Evolutionary conservation across 2,797 vertebrate species (phyloP), one percentile per base, ranked within the genome.

Genomic region (Rousettus madagascariensis): DNA sequence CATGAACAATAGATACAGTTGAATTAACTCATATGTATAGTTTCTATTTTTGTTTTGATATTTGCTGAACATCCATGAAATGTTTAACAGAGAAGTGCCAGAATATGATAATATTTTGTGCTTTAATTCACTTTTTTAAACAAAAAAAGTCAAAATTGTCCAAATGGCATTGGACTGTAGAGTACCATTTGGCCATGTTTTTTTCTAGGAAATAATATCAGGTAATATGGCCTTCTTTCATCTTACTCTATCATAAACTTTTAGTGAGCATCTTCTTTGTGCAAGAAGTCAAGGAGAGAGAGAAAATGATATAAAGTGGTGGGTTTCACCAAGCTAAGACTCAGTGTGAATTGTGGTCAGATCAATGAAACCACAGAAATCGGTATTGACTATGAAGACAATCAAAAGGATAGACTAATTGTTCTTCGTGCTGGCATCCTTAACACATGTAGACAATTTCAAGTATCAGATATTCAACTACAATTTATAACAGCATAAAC

Each of bases 361-460:
- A 91, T 96, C 91, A 84, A 93, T 93, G 74, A 94, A 94, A 90
- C 82, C 91, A 92, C 87, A 96, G 36, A 90, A 89, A 41, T 95
- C 59, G 20, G n/a, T 77, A 92, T 36, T 75, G 57, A 77, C 65
- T 79, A 24, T 41, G 36, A 92, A 89, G 41, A 53, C 49, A 94
- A 74, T 72, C 38, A 84, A 83, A 94, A 90, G n/a, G 19, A 85
- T 55, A 46, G 12, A 49, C 83, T 69, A 72, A 66, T 20, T 92
- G 20, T 13, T 46, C 53, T 91, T 87, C 71, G 10, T 33, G 7
- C 33, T 30, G 59, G 6, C 17, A 89, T 22, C 28, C 57, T n/a
- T 46, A 51, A 66, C 41, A 63, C 17, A 24, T n/a, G 19, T 2
- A 33, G 30, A 69, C 53, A 74, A 28, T n/a, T 53, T 77, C 22